Base-by-base conservation (phyloP, 2,888 invertebrate genomes). In the Philopedon plagiatum region DNA sequence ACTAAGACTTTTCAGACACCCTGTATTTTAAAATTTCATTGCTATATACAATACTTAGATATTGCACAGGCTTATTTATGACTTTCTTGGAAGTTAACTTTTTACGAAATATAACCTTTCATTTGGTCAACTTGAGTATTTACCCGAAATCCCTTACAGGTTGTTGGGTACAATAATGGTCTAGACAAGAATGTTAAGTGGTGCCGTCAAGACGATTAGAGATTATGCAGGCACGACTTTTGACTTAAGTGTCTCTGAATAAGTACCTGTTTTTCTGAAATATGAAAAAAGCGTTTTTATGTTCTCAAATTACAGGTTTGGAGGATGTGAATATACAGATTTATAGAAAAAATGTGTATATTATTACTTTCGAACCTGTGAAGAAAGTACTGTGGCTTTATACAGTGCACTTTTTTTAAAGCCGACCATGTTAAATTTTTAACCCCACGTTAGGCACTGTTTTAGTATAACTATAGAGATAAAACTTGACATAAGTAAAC, bases 181-280 rank as follows among this genome's bases (percentile, higher is more conserved):
- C 68, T 68, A 68, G 68, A 68, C 68, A 18, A 44, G 60, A 61
- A 68, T 61, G 15, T 68, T 54, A 61, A 61, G 68, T 68, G 68
- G 61, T 39, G 61, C 51, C 68, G 51, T 60, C 61, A 61, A 54
- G 7, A 18, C 51, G 34, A 49, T 68, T 49, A 39, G 68, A 68
- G 61, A 54, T 41, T 68, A 29, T 51, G 41, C 68, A 68, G 68
- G 44, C 51, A 39, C 39, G 61, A 41, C 58, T 15, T n/a, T n/a
- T n/a, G n/a, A n/a, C n/a, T n/a, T n/a, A n/a, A n/a, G 7, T 44
- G 11, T 26, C 11, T 18, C 18, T 18, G 26, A 64, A 13, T 11
- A 56, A 58, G 58, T 66, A 29, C 37, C 29, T 46, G 56, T 39
- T 51, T 46, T 44, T 44, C 41, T 32, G 13, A 65, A 18, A 41